phyloP scores from a whole-genome alignment of 2,888 invertebrate genomes.

The Siphlonurus alternatus region DNA sequence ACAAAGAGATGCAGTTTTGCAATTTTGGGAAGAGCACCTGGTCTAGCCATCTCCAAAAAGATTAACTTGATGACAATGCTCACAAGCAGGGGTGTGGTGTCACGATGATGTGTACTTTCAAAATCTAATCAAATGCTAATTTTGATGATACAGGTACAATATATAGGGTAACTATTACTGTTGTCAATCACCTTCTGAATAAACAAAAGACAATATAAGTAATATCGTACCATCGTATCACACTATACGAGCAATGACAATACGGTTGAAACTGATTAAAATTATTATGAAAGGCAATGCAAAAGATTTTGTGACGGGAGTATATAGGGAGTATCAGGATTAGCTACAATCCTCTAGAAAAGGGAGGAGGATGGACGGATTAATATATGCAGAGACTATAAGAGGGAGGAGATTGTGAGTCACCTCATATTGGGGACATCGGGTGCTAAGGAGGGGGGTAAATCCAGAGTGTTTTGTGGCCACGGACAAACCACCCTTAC shows the following conservation, averaged over 20 bases:
- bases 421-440: background rate
- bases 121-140: no score
- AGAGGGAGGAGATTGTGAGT: background rate
- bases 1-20: no score
- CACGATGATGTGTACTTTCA: no score
- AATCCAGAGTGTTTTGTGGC: background rate
- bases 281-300: background rate
- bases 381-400: background rate
- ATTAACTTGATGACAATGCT: no score
- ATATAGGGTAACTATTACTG: background rate
- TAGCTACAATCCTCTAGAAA: no score
- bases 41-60: no score
- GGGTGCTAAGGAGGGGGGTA: background rate
- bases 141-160: no score
- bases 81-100: no score
- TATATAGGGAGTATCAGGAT: no score
- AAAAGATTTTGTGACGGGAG: background rate
- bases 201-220: background rate
- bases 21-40: no score
- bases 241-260: background rate
- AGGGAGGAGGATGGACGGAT: background rate
- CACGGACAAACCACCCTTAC: background rate
- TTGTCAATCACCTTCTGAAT: background rate
- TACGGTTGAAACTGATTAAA: background rate
- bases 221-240: background rate